phyloP scores from a whole-genome alignment of 1,140 invertebrate genomes.

The Bombus pascuorum region DNA sequence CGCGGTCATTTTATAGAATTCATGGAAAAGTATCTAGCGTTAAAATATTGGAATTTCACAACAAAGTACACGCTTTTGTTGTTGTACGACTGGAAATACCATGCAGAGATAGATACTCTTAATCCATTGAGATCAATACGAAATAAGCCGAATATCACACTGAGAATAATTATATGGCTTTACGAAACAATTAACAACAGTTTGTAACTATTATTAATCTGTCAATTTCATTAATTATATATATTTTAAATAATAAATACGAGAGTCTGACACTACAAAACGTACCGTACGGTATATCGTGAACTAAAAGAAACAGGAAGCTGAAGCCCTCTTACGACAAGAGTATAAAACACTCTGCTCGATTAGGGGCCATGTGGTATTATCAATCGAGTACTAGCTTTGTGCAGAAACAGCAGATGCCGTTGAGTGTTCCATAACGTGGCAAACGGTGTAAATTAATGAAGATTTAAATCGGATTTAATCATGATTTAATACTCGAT shows the following conservation, averaged over 20 bases:
- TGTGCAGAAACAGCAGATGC: not conserved
- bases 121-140: slow-evolving; percentile 60
- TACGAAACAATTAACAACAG: not conserved
- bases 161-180: not conserved
- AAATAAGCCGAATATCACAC: slow-evolving; percentile 40
- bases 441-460: too few relatives aligned
- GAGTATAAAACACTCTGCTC: not conserved
- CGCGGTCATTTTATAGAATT: not conserved
- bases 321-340: slow-evolving; percentile 28
- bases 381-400: not conserved
- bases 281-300: slow-evolving; percentile 65
- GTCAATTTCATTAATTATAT: slow-evolving; percentile 9
- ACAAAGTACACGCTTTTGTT: slow-evolving; percentile 13
- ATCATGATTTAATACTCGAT: not conserved
- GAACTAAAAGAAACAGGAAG: slow-evolving; percentile 70
- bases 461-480: not conserved
- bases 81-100: not conserved
- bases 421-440: not conserved
- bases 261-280: not conserved
- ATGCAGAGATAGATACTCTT: not conserved
- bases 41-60: not conserved
- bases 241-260: slow-evolving; percentile 50
- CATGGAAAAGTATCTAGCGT: not conserved
- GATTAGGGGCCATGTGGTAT: not conserved
- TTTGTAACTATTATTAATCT: slow-evolving; percentile 32